phyloP scores from a whole-genome alignment of 2,113 vertebrate species.

The Corythaixoides concolor region DNA sequence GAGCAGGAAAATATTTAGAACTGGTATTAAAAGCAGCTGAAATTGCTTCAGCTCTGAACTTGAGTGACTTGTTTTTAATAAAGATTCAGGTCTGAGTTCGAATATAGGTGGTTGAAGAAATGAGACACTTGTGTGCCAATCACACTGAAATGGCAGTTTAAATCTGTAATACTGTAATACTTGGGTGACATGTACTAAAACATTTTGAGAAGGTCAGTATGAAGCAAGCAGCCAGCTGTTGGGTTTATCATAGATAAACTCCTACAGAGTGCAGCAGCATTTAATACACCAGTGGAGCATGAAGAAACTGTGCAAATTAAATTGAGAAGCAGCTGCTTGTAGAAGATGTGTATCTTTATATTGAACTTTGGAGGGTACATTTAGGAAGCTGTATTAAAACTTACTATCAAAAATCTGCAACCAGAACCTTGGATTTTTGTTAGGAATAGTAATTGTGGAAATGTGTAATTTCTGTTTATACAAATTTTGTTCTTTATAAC shows the following conservation, averaged over 20 bases:
- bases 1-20: conserved; percentile 61
- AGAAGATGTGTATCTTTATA: conserved; percentile 93
- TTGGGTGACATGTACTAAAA: conserved; percentile 67
- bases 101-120: conserved; percentile 49
- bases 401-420: conserved; percentile 61
- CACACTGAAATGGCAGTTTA: conserved; percentile 67
- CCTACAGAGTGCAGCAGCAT: conserved; percentile 85
- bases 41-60: conserved; percentile 59
- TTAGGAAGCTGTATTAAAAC: conserved; percentile 67
- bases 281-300: conserved; percentile 96
- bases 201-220: conserved; percentile 81
- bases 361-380: conserved; percentile 78
- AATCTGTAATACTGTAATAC: conserved; percentile 54
- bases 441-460: conserved; percentile 36
- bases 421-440: conserved; percentile 50
- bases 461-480: background rate
- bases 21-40: conserved; percentile 57
- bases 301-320: conserved; percentile 94
- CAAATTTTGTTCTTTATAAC: background rate
- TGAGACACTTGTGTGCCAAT: conserved; percentile 60
- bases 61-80: conserved; percentile 66
- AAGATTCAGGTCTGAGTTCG: conserved; percentile 52
- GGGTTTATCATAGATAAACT: conserved; percentile 90
- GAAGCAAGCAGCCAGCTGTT: conserved; percentile 89
- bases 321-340: conserved; percentile 88